A percentile compares a stretch with the other conserved stretches of the same genome.
phyloP scores from a whole-genome alignment of 2,113 vertebrate genomes.

The Zapus hudsonius region DNA sequence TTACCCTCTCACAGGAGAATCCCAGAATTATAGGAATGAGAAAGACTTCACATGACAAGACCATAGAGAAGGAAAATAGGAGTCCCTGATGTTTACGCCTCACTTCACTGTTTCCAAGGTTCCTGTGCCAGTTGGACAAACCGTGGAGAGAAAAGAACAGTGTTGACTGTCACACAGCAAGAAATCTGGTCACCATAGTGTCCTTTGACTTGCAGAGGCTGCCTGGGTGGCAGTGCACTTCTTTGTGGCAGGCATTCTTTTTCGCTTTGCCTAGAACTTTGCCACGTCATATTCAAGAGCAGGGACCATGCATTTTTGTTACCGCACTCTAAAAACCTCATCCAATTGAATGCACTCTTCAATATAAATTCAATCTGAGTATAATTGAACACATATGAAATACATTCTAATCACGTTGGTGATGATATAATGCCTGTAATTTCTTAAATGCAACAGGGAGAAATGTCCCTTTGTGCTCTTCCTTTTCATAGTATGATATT shows the following conservation, averaged over 20 bases:
- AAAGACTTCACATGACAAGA: background rate
- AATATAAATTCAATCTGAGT: constrained; percentile 13
- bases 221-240: background rate
- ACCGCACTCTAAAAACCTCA: constrained; percentile 24
- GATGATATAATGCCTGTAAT: background rate
- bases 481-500: background rate
- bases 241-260: rapidly evolving
- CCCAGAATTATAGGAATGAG: too few species aligned
- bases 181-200: background rate
- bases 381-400: background rate
- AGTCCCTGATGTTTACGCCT: background rate
- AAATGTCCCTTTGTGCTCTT: background rate
- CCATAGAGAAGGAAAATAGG: background rate
- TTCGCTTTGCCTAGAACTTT: background rate
- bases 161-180: background rate
- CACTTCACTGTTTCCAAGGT: constrained; percentile 15
- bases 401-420: background rate
- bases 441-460: background rate
- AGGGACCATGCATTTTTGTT: background rate
- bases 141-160: background rate
- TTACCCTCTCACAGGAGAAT: too few species aligned
- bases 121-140: background rate
- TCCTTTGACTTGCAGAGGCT: background rate
- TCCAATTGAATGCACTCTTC: background rate
- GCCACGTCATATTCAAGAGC: background rate